Percentiles rank a stretch among this genome's conserved stretches.
Conservation (phyloP, 2,113 vertebrate species). For the Calyptommatus sinebrachiatus region DNA sequence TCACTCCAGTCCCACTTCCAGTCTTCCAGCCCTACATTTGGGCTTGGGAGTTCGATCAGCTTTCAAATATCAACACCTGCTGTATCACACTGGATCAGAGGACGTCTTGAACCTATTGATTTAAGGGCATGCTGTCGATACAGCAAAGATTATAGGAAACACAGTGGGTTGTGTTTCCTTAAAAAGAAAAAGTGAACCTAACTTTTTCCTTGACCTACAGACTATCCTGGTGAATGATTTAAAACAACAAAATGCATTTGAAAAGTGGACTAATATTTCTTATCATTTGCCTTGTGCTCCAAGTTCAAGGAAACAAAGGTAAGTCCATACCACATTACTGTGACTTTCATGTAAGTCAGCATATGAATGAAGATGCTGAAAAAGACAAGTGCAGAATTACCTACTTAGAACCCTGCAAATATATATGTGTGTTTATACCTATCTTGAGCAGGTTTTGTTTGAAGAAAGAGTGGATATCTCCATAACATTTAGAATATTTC, state of each 20-base stretch:
- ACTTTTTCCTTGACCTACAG: conserved; percentile 43
- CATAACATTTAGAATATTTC: not conserved
- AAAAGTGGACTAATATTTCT: conserved; percentile 72
- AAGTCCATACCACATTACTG: conserved; percentile 54
- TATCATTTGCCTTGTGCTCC: conserved; percentile 71
- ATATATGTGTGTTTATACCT: not conserved
- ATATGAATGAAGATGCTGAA: not conserved
- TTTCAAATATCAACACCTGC: conserved; percentile 25
- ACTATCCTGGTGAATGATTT: conserved; percentile 55
- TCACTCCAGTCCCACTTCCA: conserved; percentile 25
- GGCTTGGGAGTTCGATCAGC: not conserved
- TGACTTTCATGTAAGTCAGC: not conserved
- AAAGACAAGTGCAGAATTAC: not conserved
- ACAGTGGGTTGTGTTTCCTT: conserved; percentile 7
- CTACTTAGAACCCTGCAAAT: not conserved
- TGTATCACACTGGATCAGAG: conserved; percentile 14
- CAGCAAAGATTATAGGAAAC: not conserved
- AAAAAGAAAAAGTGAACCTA: conserved; percentile 29
- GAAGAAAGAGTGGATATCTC: not conserved
- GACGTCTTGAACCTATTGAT: conserved; percentile 26
- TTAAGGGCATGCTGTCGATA: conserved; percentile 26
- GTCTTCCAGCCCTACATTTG: conserved; percentile 20
- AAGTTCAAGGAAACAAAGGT: conserved; percentile 80
- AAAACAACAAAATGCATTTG: conserved; percentile 74
- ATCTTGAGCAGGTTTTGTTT: not conserved